Base-by-base conservation (phyloP, 2,113 vertebrate genomes). In the Phoenicopterus ruber region DNA sequence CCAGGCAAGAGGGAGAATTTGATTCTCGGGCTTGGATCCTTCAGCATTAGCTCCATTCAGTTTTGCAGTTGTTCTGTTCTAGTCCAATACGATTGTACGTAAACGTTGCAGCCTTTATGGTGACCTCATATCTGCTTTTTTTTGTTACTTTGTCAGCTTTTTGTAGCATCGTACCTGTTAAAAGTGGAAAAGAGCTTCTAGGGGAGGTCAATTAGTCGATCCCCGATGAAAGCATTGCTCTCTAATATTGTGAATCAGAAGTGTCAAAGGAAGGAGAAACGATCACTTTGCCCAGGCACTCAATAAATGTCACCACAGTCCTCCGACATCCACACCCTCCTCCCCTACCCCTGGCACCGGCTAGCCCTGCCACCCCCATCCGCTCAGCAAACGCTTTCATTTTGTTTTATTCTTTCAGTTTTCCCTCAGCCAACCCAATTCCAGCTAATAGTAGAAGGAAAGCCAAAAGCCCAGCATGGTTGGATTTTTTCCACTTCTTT, bases 401-500 rank as follows among this genome's bases (percentile, higher is more conserved):
- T 82, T 82, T 55, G n/a, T 86, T 84, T 67, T 20, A 50, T 74
- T 77, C 4, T 70, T 86, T 80, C 49, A 7, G 3, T 65, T 91
- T 89, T 76, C 36, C 67, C 90, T 90, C 58, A 96, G 22, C 82
- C 84, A 93, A 67, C 29, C 29, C 89, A 70, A 31, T 94, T 91
- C 44, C 76, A 85, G n/a, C n/a, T 83, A 59, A 77, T 92, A 86
- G 76, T 73, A 86, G 38, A 59, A 92, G 50, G 58, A 55, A 92
- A 95, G 88, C 82, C 93, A 95, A 73, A 90, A 94, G 29, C 90
- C 42, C 82, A 72, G 74, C 47, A 20, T 85, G 82, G 63, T 42
- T 94, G 86, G 67, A 77, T 82, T 94, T 93, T 67, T 96, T 91
- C 84, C 86, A 87, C 55, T 89, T 67, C 58, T 89, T 77, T 50